A percentile compares a stretch with the other conserved stretches of the same genome.
phyloP scores from a whole-genome alignment of 2,113 vertebrate genomes.

The Hassar affinis region DNA sequence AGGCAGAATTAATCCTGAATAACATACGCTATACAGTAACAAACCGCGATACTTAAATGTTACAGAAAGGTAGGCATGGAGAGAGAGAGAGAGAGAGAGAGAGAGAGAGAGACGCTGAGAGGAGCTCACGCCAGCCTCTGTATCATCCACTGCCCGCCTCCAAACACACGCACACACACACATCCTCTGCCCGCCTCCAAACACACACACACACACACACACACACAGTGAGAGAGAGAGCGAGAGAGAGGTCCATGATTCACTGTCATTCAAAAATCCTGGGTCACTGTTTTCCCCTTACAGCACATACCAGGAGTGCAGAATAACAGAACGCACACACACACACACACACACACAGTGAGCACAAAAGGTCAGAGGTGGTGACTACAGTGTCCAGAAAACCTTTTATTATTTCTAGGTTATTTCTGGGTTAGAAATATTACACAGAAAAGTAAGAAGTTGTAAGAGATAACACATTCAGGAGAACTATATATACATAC shows the following conservation, averaged over 20 bases:
- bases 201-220: conserved; percentile 11
- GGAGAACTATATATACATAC: too few species aligned
- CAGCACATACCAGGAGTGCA: conserved; percentile 49
- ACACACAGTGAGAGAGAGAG: conserved; percentile 24
- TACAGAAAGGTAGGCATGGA: background rate
- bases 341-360: background rate
- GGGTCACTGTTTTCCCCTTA: background rate
- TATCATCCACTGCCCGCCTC: background rate
- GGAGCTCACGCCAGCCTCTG: background rate
- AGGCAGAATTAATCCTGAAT: background rate
- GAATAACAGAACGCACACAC: conserved; percentile 31
- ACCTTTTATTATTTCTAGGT: too few species aligned
- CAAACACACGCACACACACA: too few species aligned
- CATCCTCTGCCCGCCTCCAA: too few species aligned
- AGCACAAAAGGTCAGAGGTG: background rate
- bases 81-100: too few species aligned
- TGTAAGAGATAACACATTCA: background rate
- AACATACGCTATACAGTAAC: background rate
- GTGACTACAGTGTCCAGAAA: background rate
- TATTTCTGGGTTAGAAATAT: background rate
- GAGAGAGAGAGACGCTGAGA: background rate
- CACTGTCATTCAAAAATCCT: background rate
- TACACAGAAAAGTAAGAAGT: background rate
- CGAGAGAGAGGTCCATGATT: too few species aligned
- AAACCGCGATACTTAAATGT: background rate